Evolutionary conservation across 2,888 invertebrate genomes (phyloP), one percentile per base, ranked within the genome.

Genomic region (Orthosia cruda): DNA sequence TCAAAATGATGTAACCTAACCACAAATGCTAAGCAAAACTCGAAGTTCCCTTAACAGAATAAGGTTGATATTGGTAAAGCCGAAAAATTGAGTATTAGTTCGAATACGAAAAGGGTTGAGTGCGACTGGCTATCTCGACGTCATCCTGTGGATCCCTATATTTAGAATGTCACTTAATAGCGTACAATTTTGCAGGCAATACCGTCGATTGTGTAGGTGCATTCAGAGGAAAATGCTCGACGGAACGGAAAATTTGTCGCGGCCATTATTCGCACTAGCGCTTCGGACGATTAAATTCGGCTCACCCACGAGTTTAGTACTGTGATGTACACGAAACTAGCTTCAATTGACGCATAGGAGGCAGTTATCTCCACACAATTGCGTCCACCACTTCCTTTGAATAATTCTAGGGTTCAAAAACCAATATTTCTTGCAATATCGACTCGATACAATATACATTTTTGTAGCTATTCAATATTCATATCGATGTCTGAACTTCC

Each of bases 101-200:
- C 87, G 84, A 88, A 89, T 80, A 88, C 86, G 87, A 84, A 93
- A 93, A 93, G 93, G 93, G 93, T 94, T 94, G 90, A 90, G 84
- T 89, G 89, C 89, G 88, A 91, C 91, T 91, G 91, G 90, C 91
- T 92, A 93, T 92, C 91, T 91, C 90, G 88, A 89, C 92, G 92
- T 93, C 93, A 93, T 92, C 90, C 91, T 89, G 86, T 90, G 90
- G 92, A 94, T 94, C 92, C 92, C 93, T 95, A 94, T 95, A 96
- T 96, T 96, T 96, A 96, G 96, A 94, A 93, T 93, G 94, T 94
- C 95, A 95, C 93, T 95, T 95, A 96, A 96, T 96, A 94, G 94
- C 92, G 92, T 91, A 94, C 96, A 95, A 96, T 96, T 96, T 95
- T 93, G 95, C 93, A 91, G 93, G 94, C 94, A 94, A 95, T 95